Percentiles rank a stretch among this genome's conserved stretches.
Conservation (phyloP, 1,140 invertebrate genomes). For the Formica exsecta region DNA sequence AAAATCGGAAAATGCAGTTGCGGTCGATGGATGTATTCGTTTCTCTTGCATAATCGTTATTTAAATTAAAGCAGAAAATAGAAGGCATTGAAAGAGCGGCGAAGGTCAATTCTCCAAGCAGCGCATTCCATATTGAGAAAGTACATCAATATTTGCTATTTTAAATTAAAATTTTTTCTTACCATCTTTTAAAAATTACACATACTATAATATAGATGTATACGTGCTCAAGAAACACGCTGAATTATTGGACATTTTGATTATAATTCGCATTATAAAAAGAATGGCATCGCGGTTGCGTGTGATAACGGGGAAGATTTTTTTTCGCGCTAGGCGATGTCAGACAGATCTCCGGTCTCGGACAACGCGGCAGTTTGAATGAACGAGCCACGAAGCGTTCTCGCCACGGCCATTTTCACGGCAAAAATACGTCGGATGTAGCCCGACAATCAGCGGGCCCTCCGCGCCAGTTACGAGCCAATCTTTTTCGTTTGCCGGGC, state of each 20-base stretch:
- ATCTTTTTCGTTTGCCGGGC: constrained; percentile 62
- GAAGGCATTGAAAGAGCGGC: not conserved
- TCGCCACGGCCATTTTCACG: constrained; percentile 31
- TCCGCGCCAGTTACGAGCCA: constrained; percentile 66
- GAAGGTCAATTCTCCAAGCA: constrained; percentile 38
- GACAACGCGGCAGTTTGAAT: constrained; percentile 65
- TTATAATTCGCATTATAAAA: not conserved
- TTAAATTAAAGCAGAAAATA: constrained; percentile 36
- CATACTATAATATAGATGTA: not conserved
- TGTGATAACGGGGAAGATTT: constrained; percentile 60
- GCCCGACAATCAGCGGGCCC: constrained; percentile 67
- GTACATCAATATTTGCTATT: not conserved
- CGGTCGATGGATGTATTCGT: not conserved
- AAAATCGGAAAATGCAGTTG: constrained; percentile 36
- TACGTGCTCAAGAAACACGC: not conserved
- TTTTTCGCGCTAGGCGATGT: constrained; percentile 66
- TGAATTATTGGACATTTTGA: not conserved
- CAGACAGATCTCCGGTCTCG: constrained; percentile 59
- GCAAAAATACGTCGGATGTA: constrained; percentile 66
- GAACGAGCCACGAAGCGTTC: constrained; percentile 56
- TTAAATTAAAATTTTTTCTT: constrained; percentile 20
- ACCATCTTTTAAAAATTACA: constrained; percentile 6
- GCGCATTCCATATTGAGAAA: not conserved
- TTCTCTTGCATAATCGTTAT: not conserved
- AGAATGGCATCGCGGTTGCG: too few species aligned